Conservation (phyloP, 2,797 vertebrate genomes). For the Karalla daura region DNA sequence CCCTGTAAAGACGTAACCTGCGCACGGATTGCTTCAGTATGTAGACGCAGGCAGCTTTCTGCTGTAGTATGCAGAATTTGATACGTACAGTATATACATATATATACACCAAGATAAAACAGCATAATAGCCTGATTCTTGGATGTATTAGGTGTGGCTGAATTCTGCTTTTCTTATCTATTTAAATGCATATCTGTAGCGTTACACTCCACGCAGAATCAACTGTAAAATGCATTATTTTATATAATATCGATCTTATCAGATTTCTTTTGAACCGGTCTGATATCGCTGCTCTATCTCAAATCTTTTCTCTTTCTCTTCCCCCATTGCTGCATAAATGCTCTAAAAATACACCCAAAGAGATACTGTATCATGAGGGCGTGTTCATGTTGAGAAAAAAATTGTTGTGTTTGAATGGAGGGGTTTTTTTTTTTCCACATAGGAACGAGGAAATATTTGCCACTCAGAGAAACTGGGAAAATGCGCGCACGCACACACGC, state of each 20-base stretch:
- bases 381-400: constrained; percentile 13
- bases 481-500: constrained; percentile 7
- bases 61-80: neutral
- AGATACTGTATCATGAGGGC: constrained; percentile 13
- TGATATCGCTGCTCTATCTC: neutral
- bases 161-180: neutral
- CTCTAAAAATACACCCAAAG: neutral
- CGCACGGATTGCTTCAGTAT: neutral
- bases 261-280: neutral
- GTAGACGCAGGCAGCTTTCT: neutral
- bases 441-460: constrained; percentile 57
- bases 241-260: neutral
- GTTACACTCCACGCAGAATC: neutral
- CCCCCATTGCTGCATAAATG: neutral
- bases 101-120: neutral
- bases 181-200: neutral
- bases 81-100: neutral
- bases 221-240: neutral
- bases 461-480: constrained; percentile 39
- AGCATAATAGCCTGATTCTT: neutral
- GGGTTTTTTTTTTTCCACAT: constrained; percentile 21
- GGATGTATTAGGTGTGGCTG: neutral
- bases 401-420: constrained; percentile 28
- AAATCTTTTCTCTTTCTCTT: neutral
- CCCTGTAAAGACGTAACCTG: constrained; percentile 5